These are phyloP conservation scores for Hoplodrina blanda DNA, from an alignment of 2,888 invertebrate species.

Conservation along the genomic window DNA sequence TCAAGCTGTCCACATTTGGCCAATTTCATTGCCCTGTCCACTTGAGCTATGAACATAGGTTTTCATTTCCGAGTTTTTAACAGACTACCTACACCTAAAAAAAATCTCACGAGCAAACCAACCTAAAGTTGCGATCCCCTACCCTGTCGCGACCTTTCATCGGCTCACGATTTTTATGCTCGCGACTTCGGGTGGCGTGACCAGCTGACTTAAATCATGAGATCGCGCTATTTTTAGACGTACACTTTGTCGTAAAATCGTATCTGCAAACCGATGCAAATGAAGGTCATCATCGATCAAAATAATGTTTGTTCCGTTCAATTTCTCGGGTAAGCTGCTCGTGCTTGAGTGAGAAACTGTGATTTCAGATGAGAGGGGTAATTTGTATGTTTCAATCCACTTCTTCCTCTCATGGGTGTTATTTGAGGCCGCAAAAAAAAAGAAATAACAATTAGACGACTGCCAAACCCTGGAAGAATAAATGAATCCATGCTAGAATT, in stretches of 20 bases:
- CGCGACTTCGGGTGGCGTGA: conserved; percentile 72
- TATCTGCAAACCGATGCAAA: conserved; percentile 64
- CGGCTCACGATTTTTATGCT: conserved; percentile 76
- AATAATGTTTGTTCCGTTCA: conserved; percentile 51
- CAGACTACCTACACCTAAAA: background rate
- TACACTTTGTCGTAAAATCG: conserved; percentile 76
- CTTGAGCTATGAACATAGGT: too few species aligned
- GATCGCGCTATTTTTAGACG: conserved; percentile 77
- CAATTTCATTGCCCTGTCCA: too few species aligned
- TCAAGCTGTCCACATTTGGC: too few species aligned
- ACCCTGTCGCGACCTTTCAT: conserved; percentile 56
- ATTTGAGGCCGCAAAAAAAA: too few species aligned
- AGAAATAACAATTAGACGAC: too few species aligned
- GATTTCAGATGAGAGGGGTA: background rate
- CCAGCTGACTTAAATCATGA: conserved; percentile 75
- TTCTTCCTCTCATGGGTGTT: too few species aligned
- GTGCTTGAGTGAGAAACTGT: conserved; percentile 1
- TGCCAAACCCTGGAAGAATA: too few species aligned
- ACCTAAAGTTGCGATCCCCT: conserved; percentile 66
- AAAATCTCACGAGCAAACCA: background rate
- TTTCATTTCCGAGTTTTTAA: background rate
- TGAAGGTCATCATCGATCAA: conserved; percentile 71
- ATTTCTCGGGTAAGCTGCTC: conserved; percentile 6
- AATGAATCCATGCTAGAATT: too few species aligned
- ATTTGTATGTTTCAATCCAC: background rate